Base-by-base conservation (phyloP, 2,888 invertebrate genomes). In the Hydriomena furcata region DNA sequence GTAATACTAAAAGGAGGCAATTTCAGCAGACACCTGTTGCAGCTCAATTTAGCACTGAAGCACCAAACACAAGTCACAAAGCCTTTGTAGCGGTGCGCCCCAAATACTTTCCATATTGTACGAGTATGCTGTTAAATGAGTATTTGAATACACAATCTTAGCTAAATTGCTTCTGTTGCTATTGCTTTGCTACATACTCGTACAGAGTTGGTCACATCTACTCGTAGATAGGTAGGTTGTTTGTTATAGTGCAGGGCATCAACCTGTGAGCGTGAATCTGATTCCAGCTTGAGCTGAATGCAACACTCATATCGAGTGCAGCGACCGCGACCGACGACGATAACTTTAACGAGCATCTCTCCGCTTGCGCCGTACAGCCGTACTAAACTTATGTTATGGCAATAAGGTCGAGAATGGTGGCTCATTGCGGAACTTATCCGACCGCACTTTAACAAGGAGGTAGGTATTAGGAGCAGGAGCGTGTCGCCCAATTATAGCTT, bases 321-420 rank as follows among this genome's bases (percentile, higher is more conserved):
- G 45, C 45, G 45, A 31, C 45, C 45, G 45, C 44, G 30, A 36
- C 30, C n/a, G 7, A 28, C 23, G 23, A 28, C 35, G 8, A 36
- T 45, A 13, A 23, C 28, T 35, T 21, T 36, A 1, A 44, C 36
- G 30, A 12, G 23, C 30, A 10, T 12, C 10, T 2, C 17, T 11
- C 10, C 7, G 17, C 17, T 7, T 10, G 13, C 13, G 13, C 11
- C 34, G 24, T 8, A 13, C 28, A 5, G 27, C 45, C 5, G n/a
- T n/a, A n/a, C n/a, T n/a, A n/a, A n/a, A n/a, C n/a, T 45, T 24
- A 7, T 10, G 24, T 24, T n/a, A 1, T 1, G 2, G 32, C 0
- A 8, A n/a, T 43, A 43, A 35, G 36, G 34, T 20, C 8, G 20
- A 30, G 6, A 44, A 21, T 30, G 11, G 36, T 27, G 11, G 10